phyloP scores from a whole-genome alignment of 2,113 vertebrate species.

The Poeciliopsis occidentalis region DNA sequence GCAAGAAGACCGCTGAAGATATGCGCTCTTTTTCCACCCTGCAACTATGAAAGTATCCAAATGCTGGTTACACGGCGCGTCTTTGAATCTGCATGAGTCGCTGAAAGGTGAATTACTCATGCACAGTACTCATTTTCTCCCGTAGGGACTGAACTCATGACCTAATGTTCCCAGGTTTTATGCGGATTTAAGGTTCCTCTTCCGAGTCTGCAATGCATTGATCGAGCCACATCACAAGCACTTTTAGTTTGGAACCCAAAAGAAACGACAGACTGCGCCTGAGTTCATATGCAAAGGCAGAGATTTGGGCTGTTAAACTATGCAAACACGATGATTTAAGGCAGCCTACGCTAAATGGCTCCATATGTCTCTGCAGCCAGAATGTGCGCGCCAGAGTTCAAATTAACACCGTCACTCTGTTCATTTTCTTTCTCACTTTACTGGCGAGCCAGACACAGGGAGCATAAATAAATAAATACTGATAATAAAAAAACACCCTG shows the following conservation, averaged over 20 bases:
- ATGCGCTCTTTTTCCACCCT: background rate
- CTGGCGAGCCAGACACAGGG: slow-evolving; percentile 21
- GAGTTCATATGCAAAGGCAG: slow-evolving; percentile 31
- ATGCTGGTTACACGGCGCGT: slow-evolving; percentile 2
- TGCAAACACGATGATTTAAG: slow-evolving; percentile 49
- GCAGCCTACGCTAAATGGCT: slow-evolving; percentile 19
- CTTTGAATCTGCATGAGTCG: slow-evolving; percentile 15
- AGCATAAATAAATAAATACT: background rate
- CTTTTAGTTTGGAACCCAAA: background rate
- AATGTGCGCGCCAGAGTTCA: slow-evolving; percentile 38
- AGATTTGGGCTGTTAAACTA: slow-evolving; percentile 27
- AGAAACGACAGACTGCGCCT: slow-evolving; percentile 1
- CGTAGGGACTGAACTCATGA: background rate
- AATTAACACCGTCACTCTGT: slow-evolving; percentile 42
- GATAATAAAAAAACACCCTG: slow-evolving; percentile 4
- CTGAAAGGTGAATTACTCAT: slow-evolving; percentile 14
- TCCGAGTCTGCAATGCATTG: background rate
- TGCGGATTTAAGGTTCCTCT: slow-evolving; percentile 16
- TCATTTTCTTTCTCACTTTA: slow-evolving; percentile 30
- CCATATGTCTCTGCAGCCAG: slow-evolving; percentile 24
- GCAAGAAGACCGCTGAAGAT: slow-evolving; percentile 17
- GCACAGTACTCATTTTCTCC: slow-evolving; percentile 1
- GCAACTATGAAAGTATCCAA: slow-evolving; percentile 3
- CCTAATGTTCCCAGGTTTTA: background rate
- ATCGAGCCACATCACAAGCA: slow-evolving; percentile 1